Evolutionary conservation across 2,888 invertebrate species (phyloP).

Genomic region (Callyntrura sp.): DNA sequence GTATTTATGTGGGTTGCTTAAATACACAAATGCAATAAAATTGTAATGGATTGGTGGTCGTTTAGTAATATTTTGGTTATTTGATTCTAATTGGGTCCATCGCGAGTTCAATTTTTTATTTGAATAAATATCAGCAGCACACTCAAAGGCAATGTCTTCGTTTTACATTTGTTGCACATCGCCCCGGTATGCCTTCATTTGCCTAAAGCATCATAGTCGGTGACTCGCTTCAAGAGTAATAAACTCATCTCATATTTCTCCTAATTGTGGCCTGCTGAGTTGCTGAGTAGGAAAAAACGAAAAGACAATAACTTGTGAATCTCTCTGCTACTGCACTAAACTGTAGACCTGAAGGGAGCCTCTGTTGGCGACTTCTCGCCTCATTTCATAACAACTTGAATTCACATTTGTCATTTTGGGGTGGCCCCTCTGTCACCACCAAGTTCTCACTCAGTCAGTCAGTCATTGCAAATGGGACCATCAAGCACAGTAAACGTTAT

Average conservation of each 20-base stretch:
- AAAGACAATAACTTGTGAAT: constrained; percentile 40
- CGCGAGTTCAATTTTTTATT: no score
- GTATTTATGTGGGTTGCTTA: background rate
- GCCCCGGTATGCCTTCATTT: background rate
- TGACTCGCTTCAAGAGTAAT: background rate
- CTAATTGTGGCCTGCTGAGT: constrained; percentile 43
- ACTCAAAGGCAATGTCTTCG: background rate
- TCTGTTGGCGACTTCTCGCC: constrained; percentile 83
- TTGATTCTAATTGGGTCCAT: background rate
- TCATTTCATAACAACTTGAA: constrained; percentile 82
- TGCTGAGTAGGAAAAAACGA: constrained; percentile 22
- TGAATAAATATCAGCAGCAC: no score
- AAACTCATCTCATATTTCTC: background rate
- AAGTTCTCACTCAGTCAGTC: no score
- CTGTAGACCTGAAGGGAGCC: constrained; percentile 53
- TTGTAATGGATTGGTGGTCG: background rate
- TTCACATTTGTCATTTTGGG: constrained; percentile 82
- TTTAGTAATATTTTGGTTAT: background rate
- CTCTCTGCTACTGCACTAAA: constrained; percentile 13
- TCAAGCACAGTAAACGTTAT: background rate
- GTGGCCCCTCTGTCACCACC: constrained; percentile 82
- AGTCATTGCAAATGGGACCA: background rate
- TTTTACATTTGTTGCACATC: background rate
- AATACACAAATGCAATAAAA: background rate
- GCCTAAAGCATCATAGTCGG: background rate